Conservation (phyloP, 30 jellyfish, hydroid and myxozoan genomes). For the Pelagia noctiluca region DNA sequence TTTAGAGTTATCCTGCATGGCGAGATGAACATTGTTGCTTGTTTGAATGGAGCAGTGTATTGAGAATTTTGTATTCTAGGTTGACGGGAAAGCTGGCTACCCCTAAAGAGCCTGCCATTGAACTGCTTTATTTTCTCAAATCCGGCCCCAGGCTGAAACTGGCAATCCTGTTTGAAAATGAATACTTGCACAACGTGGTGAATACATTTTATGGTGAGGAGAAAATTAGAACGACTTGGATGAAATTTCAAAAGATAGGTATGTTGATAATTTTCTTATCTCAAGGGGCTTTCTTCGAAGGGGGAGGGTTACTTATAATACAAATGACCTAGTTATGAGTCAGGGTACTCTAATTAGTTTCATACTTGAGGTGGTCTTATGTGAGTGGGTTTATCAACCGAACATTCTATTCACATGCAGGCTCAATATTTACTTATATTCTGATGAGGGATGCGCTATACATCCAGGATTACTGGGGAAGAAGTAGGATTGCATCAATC, state of each 20-base stretch:
- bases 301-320: too few species aligned
- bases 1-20: too few species aligned
- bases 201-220: slow-evolving; percentile 39
- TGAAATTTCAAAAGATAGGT: slow-evolving; percentile 34
- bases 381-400: not conserved
- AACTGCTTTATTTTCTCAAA: slow-evolving; percentile 10
- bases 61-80: too few species aligned
- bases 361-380: not conserved
- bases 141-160: slow-evolving; percentile 30
- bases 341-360: too few species aligned
- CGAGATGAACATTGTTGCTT: too few species aligned
- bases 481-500: too few species aligned
- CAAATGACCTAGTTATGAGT: too few species aligned
- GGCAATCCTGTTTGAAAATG: slow-evolving; percentile 19
- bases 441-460: too few species aligned
- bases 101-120: slow-evolving; percentile 9
- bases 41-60: too few species aligned
- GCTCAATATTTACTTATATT: not conserved
- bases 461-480: too few species aligned
- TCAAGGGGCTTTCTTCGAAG: too few species aligned
- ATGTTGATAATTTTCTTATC: too few species aligned
- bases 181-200: slow-evolving; percentile 38
- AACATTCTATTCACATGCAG: not conserved
- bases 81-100: slow-evolving; percentile 20
- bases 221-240: slow-evolving; percentile 35